Evolutionary conservation across 2,113 vertebrate genomes (phyloP).

Genomic region (Cynoglossus semilaevis): DNA sequence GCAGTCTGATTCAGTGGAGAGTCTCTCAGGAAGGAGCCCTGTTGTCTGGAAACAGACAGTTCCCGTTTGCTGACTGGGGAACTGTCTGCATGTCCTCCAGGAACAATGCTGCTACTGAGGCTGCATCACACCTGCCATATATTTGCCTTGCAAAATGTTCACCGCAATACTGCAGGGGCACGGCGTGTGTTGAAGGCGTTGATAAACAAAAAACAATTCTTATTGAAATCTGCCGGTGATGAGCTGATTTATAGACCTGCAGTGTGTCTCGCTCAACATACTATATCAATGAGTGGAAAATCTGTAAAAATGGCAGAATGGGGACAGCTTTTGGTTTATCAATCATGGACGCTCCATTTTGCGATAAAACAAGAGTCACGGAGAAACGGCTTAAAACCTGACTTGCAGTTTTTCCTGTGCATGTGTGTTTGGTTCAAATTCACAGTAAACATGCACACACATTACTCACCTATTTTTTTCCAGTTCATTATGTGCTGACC

Average conservation of each 20-base stretch:
- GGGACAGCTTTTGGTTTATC: no score
- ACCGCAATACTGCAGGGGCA: background rate
- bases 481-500: conserved; percentile 94
- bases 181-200: conserved; percentile 3
- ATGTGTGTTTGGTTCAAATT: no score
- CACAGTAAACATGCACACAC: background rate
- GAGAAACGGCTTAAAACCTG: no score
- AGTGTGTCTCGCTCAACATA: background rate
- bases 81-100: conserved; percentile 55
- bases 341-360: no score
- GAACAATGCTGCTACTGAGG: conserved; percentile 41
- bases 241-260: conserved; percentile 3
- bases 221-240: conserved; percentile 1
- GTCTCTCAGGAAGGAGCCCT: conserved; percentile 60
- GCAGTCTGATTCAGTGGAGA: conserved; percentile 29
- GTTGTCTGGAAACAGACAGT: conserved; percentile 68
- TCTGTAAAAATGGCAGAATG: no score
- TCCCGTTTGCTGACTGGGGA: conserved; percentile 67
- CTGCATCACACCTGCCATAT: conserved; percentile 23
- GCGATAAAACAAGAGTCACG: no score
- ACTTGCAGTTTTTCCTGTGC: no score
- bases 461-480: conserved; percentile 94
- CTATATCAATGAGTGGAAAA: no score
- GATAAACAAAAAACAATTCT: background rate
- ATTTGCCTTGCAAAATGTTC: conserved; percentile 56